Conservation (phyloP, 2,113 vertebrate species). For the Bufo bufo region DNA sequence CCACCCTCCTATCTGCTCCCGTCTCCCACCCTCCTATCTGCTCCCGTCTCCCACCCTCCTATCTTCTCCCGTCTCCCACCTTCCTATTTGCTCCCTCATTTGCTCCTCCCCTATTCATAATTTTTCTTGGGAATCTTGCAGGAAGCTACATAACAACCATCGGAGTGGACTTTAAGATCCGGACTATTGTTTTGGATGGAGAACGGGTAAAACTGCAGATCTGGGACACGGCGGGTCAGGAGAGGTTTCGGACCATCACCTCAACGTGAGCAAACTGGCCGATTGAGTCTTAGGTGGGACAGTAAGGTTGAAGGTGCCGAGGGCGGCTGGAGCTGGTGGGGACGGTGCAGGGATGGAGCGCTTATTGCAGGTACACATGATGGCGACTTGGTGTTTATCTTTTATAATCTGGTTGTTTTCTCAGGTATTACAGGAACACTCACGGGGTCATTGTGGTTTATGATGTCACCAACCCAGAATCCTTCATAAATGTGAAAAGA, state of each 20-base stretch:
- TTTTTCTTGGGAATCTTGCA: background rate
- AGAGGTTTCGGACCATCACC: conserved; percentile 78
- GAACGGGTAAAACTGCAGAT: conserved; percentile 64
- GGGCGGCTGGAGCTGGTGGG: background rate
- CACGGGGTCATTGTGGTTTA: conserved; percentile 85
- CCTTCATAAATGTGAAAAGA: conserved; percentile 82
- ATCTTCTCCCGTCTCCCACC: background rate
- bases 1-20: too few relatives aligned
- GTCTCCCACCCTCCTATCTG: background rate
- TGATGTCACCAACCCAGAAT: conserved; percentile 83
- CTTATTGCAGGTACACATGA: too few relatives aligned
- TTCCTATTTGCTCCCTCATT: background rate
- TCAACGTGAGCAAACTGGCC: conserved; percentile 78
- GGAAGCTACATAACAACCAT: conserved; percentile 60
- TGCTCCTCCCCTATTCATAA: background rate
- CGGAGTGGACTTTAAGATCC: conserved; percentile 64
- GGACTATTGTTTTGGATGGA: conserved; percentile 62
- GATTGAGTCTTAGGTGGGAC: too few relatives aligned
- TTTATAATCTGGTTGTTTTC: background rate
- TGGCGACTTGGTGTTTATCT: background rate
- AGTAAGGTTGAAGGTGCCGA: background rate
- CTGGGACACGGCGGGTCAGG: conserved; percentile 85
- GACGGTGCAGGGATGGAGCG: too few relatives aligned
- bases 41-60: background rate
- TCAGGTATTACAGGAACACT: conserved; percentile 84